Base-by-base conservation (phyloP, 2,888 invertebrate species). In the Antheraea assamensis region DNA sequence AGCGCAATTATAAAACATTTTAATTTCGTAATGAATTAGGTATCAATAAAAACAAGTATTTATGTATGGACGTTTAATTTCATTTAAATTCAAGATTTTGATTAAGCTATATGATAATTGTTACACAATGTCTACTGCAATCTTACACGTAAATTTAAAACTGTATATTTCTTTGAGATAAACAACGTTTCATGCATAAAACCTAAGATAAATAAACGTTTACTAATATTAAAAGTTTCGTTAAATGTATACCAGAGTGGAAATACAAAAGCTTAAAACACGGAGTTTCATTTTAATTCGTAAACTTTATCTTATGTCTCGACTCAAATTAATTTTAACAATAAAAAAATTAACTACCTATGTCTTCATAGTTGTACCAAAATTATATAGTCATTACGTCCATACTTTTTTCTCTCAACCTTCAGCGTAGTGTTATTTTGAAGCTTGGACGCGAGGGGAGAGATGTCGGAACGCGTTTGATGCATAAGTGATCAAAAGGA, bases 401-500 rank as follows among this genome's bases (percentile, higher is more conserved):
- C 61, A 30, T 30, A 64, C 61, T 30, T 64, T 64, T 64, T 30
- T 30, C 15, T 24, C 13, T 64, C 30, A 30, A 30, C 31, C 72
- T 70, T 42, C 58, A 21, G n/a, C 27, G 27, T 42, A 35, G 73
- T 73, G 52, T 66, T 82, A 82, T 84, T 87, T 88, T 87, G 85
- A 82, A 86, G 87, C 86, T 87, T 85, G 85, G 83, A 73, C 31
- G 58, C 70, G 73, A 74, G 72, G 66, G 81, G 80, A 84, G 85
- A 82, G 83, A 84, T 82, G 89, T 88, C 89, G 88, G 89, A 88
- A 88, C 90, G 86, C 87, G 89, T 92, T 91, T 90, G 92, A 92
- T 91, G 91, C 92, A 90, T 91, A 92, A 89, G 89, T 89, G 90
- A 92, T 92, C 90, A 89, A 92, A 90, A 88, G 86, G 87, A 86